Conservation (phyloP, 2,113 vertebrate species). For the Gymnobelideus leadbeateri region DNA sequence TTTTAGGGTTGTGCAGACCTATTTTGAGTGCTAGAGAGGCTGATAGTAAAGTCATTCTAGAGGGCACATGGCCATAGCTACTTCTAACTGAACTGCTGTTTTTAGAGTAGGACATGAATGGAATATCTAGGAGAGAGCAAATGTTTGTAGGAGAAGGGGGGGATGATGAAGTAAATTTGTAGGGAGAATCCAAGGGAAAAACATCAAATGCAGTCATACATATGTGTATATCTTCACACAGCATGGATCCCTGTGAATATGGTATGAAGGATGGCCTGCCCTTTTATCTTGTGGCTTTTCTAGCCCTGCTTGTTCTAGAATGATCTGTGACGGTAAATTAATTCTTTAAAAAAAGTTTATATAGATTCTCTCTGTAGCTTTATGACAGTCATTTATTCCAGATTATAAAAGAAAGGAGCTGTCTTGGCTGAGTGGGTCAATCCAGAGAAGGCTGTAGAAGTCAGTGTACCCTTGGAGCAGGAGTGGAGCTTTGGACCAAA, state of each 20-base stretch:
- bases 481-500: not conserved
- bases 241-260: not conserved
- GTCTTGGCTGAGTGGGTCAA: not conserved
- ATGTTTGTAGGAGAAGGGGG: not conserved
- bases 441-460: not conserved
- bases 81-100: not conserved
- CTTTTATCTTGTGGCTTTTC: not conserved
- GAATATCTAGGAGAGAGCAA: no score
- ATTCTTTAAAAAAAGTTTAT: no score
- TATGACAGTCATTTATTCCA: no score
- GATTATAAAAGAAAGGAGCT: no score
- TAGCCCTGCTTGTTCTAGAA: no score
- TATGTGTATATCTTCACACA: not conserved
- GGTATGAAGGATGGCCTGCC: not conserved
- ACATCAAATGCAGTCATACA: no score
- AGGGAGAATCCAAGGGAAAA: not conserved
- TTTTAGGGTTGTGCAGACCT: not conserved
- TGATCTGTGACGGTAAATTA: no score
- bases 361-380: no score
- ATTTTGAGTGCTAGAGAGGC: not conserved
- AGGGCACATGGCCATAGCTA: not conserved
- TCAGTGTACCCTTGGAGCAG: not conserved
- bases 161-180: not conserved
- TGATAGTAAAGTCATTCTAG: not conserved
- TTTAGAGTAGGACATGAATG: not conserved